A percentile compares a stretch with the other conserved stretches of the same genome.
phyloP scores from a whole-genome alignment of 2,888 invertebrate genomes.

The Sphaeridia pumilis region DNA sequence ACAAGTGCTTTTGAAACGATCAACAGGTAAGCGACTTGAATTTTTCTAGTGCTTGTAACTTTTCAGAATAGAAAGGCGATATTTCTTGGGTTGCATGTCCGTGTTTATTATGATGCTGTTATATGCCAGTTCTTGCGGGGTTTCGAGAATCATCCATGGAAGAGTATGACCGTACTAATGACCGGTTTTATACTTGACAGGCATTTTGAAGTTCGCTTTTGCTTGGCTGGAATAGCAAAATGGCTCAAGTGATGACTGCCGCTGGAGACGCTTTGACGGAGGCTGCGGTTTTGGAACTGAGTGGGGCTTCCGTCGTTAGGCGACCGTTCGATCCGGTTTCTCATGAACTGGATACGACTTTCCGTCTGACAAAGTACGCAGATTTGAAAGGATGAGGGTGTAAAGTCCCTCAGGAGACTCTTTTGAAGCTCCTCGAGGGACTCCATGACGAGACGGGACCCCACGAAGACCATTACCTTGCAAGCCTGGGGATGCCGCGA shows the following conservation, averaged over 20 bases:
- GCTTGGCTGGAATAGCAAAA: no score
- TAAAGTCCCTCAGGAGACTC: conserved; percentile 85
- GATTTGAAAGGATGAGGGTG: conserved; percentile 90
- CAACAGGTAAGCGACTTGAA: no score
- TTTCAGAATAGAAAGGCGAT: no score
- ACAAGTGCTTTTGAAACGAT: no score
- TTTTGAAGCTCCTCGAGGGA: conserved; percentile 60
- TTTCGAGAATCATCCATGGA: no score
- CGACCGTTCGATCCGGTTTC: conserved; percentile 65
- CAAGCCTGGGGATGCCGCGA: conserved; percentile 21
- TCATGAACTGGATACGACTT: conserved; percentile 79
- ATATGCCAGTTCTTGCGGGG: no score
- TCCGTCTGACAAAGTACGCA: conserved; percentile 79
- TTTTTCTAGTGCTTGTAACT: no score
- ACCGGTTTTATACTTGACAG: no score
- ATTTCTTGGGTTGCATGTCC: no score
- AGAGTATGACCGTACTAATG: no score
- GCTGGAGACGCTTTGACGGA: conserved; percentile 10
- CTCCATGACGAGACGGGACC: conserved; percentile 40
- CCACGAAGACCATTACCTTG: conserved; percentile 19
- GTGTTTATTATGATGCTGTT: no score
- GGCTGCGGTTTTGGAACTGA: conserved; percentile 29
- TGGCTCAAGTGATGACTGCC: conserved; percentile 6
- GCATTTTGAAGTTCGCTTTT: no score
- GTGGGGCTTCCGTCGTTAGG: conserved; percentile 23